Percentiles rank a stretch among this genome's conserved stretches.
phyloP scores from a whole-genome alignment of 2,797 vertebrate genomes.

The Siniperca undulata region DNA sequence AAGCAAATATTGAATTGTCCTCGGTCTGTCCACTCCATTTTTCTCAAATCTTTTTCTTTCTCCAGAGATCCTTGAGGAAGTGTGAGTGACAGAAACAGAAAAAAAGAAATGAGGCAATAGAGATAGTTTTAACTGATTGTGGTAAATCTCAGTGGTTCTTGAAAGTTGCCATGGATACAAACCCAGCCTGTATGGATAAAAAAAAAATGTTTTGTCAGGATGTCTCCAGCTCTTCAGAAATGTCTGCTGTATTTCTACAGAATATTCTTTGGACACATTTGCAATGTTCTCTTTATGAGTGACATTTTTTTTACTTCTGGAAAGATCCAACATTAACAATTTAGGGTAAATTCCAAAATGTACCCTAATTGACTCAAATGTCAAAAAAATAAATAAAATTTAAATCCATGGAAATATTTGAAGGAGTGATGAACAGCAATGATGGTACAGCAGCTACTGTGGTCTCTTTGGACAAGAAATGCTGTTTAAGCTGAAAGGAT shows the following conservation, averaged over 20 bases:
- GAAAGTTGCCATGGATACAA: slow-evolving; percentile 80
- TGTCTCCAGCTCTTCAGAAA: slow-evolving; percentile 57
- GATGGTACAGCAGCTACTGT: slow-evolving; percentile 29
- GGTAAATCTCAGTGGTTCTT: slow-evolving; percentile 64
- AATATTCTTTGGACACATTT: slow-evolving; percentile 40
- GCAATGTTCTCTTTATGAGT: slow-evolving; percentile 15
- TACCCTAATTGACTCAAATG: not conserved
- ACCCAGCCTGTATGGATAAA: slow-evolving; percentile 53
- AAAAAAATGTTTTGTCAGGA: slow-evolving; percentile 51
- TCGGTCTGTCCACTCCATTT: slow-evolving; percentile 70
- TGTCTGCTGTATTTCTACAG: slow-evolving; percentile 35
- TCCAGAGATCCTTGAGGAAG: slow-evolving; percentile 76
- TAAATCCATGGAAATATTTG: slow-evolving; percentile 40
- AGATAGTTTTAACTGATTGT: slow-evolving; percentile 68
- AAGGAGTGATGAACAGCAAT: slow-evolving; percentile 47
- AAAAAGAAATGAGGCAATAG: slow-evolving; percentile 64
- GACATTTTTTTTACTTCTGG: slow-evolving; percentile 4
- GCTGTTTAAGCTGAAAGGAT: slow-evolving; percentile 66
- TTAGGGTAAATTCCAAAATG: not conserved
- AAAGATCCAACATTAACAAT: slow-evolving; percentile 32
- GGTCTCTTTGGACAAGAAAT: slow-evolving; percentile 53
- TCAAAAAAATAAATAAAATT: not conserved
- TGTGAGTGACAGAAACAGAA: slow-evolving; percentile 52
- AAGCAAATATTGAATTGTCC: slow-evolving; percentile 79
- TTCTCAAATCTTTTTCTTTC: slow-evolving; percentile 69